Percentiles rank a stretch among this genome's conserved stretches.
Conservation (phyloP, 2,888 invertebrate genomes). For the Eulithis prunata region DNA sequence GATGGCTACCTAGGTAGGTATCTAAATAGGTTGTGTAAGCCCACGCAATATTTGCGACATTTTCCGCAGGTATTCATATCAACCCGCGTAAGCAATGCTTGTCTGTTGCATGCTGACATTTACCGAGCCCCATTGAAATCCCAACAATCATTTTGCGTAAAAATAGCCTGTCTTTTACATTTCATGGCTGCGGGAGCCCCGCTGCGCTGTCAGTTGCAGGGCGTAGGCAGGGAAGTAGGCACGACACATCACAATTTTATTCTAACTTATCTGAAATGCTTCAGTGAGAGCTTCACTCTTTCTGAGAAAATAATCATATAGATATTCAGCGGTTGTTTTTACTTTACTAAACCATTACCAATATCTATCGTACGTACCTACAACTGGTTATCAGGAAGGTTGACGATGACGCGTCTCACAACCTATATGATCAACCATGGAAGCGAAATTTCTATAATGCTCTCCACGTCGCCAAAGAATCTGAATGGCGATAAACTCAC, state of each 20-base stretch:
- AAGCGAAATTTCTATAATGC: too few species aligned
- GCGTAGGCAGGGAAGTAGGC: constrained; percentile 43
- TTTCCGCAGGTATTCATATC: constrained; percentile 3
- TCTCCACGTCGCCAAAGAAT: too few species aligned
- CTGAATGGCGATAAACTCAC: too few species aligned
- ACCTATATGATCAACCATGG: too few species aligned
- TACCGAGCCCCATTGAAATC: constrained; percentile 47
- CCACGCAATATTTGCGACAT: constrained; percentile 2
- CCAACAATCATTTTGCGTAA: constrained; percentile 52
- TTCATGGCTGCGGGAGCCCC: constrained; percentile 48
- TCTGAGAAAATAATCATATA: background rate
- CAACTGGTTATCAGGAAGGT: too few species aligned
- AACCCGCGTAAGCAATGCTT: constrained; percentile 26
- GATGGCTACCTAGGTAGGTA: background rate
- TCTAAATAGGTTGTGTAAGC: background rate
- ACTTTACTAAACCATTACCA: too few species aligned
- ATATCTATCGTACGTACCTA: too few species aligned
- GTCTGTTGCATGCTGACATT: constrained; percentile 31
- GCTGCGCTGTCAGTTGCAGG: constrained; percentile 46
- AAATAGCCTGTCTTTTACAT: constrained; percentile 52
- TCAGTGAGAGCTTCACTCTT: constrained; percentile 59
- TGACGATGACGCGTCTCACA: too few species aligned
- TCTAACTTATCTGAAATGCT: constrained; percentile 9
- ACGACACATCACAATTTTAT: constrained; percentile 55
- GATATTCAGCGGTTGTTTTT: too few species aligned